A percentile compares a stretch with the other conserved stretches of the same genome.
phyloP scores from a whole-genome alignment of 2,113 vertebrate species.

The Cyanoderma ruficeps region DNA sequence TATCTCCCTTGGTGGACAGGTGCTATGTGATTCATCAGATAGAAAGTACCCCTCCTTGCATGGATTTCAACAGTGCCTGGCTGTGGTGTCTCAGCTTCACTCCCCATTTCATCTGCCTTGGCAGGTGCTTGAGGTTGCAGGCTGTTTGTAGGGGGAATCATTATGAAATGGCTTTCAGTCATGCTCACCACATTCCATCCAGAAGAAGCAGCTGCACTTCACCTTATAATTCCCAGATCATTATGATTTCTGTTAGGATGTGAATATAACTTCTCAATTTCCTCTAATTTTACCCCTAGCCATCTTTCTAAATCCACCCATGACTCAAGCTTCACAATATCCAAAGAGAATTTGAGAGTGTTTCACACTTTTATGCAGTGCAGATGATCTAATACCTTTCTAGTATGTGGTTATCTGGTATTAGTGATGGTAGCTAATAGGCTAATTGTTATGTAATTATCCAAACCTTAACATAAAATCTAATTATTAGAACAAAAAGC shows the following conservation, averaged over 20 bases:
- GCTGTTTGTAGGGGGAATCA: not conserved
- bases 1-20: not conserved
- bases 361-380: not conserved
- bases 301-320: not conserved
- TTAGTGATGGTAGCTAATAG: not conserved
- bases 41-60: not conserved
- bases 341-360: not conserved
- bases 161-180: not conserved
- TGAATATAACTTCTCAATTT: not conserved
- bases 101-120: not conserved
- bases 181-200: not conserved
- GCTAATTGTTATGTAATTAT: not conserved
- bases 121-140: not conserved
- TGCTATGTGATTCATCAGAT: not conserved
- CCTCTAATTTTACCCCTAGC: not conserved
- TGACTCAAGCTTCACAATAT: not conserved
- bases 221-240: rapidly evolving
- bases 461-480: not conserved
- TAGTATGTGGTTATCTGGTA: not conserved
- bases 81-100: not conserved
- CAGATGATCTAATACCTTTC: not conserved
- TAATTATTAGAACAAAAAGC: not conserved
- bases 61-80: not conserved
- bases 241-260: not conserved
- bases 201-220: not conserved